Percentiles rank a stretch among this genome's conserved stretches.
phyloP scores from a whole-genome alignment of 2,888 invertebrate genomes.

The Lithophane ornitopus region DNA sequence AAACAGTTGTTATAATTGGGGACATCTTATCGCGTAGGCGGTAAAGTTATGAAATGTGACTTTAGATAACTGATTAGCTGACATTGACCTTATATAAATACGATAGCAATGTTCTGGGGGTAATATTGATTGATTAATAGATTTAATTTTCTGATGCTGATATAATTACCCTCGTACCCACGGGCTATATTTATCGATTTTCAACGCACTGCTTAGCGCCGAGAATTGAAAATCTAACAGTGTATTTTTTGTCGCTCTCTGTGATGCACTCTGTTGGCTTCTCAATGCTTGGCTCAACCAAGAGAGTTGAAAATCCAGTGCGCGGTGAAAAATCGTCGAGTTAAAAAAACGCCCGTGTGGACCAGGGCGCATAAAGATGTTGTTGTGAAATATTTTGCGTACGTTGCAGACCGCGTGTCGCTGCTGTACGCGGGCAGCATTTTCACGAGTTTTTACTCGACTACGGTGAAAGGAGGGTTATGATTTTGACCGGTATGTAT shows the following conservation, averaged over 20 bases:
- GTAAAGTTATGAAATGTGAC: slow-evolving; percentile 30
- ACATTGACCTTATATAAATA: slow-evolving; percentile 44
- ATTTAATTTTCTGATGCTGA: background rate
- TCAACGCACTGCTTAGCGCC: background rate
- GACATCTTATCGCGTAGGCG: slow-evolving; percentile 19
- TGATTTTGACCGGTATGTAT: too few relatives aligned
- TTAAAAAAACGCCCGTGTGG: background rate
- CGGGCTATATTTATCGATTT: background rate
- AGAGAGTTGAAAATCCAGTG: background rate
- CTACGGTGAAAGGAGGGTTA: too few relatives aligned
- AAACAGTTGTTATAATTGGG: background rate
- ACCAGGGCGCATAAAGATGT: background rate
- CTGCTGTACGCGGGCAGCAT: background rate
- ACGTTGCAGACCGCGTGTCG: background rate
- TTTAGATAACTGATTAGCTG: slow-evolving; percentile 40
- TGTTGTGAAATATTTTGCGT: background rate
- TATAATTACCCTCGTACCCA: too few relatives aligned
- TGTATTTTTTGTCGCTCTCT: background rate
- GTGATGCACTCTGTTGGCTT: background rate
- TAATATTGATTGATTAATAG: background rate
- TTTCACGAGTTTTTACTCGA: background rate
- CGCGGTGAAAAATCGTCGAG: background rate
- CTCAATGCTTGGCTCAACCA: background rate
- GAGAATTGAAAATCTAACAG: background rate
- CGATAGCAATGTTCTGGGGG: slow-evolving; percentile 25